Base-by-base conservation (phyloP, 2,888 invertebrate genomes). In the Helleia helle region DNA sequence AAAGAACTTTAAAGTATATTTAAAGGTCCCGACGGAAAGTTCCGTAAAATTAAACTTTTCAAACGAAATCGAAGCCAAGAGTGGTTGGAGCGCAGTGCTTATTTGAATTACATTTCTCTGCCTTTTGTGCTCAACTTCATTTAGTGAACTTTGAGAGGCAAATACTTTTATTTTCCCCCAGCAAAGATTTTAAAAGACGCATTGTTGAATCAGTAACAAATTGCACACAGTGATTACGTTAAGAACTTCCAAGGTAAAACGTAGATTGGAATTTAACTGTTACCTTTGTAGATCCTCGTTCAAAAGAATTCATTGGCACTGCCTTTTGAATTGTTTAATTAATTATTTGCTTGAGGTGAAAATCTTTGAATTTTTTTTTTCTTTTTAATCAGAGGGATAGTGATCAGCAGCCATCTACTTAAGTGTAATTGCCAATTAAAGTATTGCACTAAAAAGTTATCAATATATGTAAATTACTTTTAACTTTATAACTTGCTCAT, bases 91-190 rank as follows among this genome's bases (percentile, higher is more conserved):
- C 64, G 48, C 48, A 44, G 62, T 71, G 71, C 70, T 80, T 77
- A 74, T 81, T 83, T 79, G 75, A 81, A 81, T 83, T 76, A 75
- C 74, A 69, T 58, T 63, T 56, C 57, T 65, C 71, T 65, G 79
- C 68, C 83, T 80, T 83, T 84, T 83, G 81, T 83, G 79, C 74
- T 79, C 81, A 63, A 71, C 76, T 81, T 80, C 81, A 80, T 84
- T 84, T 81, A 79, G 71, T 66, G 70, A 80, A 80, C 73, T 77
- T 77, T 70, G 71, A 73, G 67, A 63, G 61, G 58, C 30, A 41
- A 38, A 68, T 65, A 74, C 71, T 74, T 83, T 77, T 76, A 72
- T 79, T 81, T 80, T 62, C 57, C 53, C 47, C 62, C 53, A 54
- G 65, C 67, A 64, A 70, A 69, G 73, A 72, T 77, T 70, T 79